Conservation (phyloP, 2,797 vertebrate genomes). For the Simalia tracyae region DNA sequence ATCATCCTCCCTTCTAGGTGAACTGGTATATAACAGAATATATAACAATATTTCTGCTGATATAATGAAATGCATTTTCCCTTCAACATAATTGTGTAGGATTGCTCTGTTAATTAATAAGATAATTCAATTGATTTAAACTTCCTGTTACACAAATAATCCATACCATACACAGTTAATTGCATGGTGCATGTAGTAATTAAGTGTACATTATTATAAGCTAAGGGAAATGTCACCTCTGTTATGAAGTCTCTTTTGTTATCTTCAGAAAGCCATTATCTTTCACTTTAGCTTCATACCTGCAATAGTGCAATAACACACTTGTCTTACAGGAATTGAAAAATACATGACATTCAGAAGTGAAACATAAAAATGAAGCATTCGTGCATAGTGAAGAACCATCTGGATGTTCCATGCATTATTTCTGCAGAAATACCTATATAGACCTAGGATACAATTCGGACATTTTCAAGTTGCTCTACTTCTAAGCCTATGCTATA, state of each 20-base stretch:
- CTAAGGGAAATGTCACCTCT: neutral
- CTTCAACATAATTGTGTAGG: neutral
- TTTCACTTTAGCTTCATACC: neutral
- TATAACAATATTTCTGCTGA: neutral
- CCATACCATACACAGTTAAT: neutral
- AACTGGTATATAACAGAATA: neutral
- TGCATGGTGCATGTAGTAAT: neutral
- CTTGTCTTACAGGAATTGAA: neutral
- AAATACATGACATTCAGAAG: neutral
- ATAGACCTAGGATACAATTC: neutral
- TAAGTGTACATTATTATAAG: neutral
- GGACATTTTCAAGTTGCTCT: neutral
- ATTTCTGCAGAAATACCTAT: neutral
- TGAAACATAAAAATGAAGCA: neutral
- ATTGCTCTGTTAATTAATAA: neutral
- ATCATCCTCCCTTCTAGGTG: neutral
- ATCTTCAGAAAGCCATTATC: neutral
- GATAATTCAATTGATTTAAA: neutral
- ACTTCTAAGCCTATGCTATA: neutral
- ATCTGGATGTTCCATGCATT: neutral
- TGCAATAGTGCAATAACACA: neutral
- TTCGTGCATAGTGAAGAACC: neutral
- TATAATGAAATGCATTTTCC: neutral
- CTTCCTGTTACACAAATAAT: neutral
- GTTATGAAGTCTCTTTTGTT: neutral